A percentile compares a stretch with the other conserved stretches of the same genome.
These are phyloP conservation scores for Tyto alba DNA, from an alignment of 2,113 vertebrate genomes.

Conservation along the genomic window DNA sequence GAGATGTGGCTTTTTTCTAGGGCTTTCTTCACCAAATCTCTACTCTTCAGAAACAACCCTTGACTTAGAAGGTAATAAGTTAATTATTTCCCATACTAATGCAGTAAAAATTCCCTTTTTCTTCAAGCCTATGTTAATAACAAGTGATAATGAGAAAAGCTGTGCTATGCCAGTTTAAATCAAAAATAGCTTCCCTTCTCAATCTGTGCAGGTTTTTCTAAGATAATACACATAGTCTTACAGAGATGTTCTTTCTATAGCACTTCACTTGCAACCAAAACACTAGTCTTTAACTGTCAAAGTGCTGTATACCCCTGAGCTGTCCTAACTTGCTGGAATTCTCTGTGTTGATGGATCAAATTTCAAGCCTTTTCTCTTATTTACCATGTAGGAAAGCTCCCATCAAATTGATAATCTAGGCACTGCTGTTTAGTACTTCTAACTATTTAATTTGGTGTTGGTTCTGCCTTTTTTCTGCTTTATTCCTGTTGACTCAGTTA, in stretches of 20 bases:
- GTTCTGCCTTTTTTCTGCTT: neutral
- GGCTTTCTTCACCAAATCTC: neutral
- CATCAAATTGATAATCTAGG: neutral
- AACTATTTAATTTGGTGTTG: constrained; percentile 7
- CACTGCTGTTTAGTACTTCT: neutral
- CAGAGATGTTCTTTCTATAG: neutral
- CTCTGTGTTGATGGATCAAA: neutral
- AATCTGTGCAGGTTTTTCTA: neutral
- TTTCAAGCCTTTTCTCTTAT: neutral
- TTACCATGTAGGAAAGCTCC: neutral
- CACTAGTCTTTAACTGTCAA: neutral
- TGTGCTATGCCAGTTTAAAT: neutral
- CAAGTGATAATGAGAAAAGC: neutral
- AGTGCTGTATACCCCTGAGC: neutral
- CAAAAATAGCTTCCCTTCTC: neutral
- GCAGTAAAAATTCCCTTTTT: neutral
- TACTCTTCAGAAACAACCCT: neutral
- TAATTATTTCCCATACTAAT: neutral
- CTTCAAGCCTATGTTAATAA: neutral
- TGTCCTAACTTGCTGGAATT: neutral
- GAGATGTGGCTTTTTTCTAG: neutral
- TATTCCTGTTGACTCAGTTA: neutral
- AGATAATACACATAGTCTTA: neutral
- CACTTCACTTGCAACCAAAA: neutral
- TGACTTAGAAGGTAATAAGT: neutral